Evolutionary conservation across 2,888 invertebrate genomes (phyloP), one percentile per base, ranked within the genome.

Genomic region (Amitus sp.): DNA sequence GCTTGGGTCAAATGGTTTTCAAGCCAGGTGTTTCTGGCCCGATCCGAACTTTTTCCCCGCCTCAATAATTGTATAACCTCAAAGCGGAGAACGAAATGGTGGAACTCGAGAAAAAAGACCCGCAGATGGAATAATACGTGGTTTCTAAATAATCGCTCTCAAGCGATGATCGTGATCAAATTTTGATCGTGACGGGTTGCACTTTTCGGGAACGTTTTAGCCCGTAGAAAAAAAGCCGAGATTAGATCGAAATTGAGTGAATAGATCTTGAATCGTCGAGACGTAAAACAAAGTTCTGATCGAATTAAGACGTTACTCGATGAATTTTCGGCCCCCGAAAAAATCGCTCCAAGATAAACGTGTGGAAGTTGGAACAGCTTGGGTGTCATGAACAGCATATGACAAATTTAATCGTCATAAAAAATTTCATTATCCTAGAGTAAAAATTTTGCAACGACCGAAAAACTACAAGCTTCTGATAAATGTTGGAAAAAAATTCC

Each of bases 21-120:
- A 27, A 46, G 70, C 70, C 74, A 74, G 74, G 70, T 74, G 74
- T 53, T 28, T 15, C 67, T 63, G 37, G 13, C 30, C 62, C 63
- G 67, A 69, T 69, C 57, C 46, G 28, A 28, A 65, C 69, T 69
- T 67, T 55, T 68, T 69, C 61, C 51, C 66, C 67, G 69, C 70
- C 67, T 67, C 67, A 71, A 71, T 74, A 63, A 73, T 52, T 64
- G 68, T 60, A 64, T 63, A 48, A 60, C 46, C 49, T 40, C 27
- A n/a, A 45, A 17, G 62, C 43, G 42, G 2, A 27, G 46, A 28
- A n/a, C 42, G 19, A 19, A 42, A 42, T 12, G 30, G 28, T 17
- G 17, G 17, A 30, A 46, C 45, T 46, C 30, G 13, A 30, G 51
- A 17, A 51, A 47, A 54, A n/a, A n/a, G 43, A 30, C 9, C 30